Conservation (phyloP, 2,797 vertebrate species). For the Chromobotia macracanthus region DNA sequence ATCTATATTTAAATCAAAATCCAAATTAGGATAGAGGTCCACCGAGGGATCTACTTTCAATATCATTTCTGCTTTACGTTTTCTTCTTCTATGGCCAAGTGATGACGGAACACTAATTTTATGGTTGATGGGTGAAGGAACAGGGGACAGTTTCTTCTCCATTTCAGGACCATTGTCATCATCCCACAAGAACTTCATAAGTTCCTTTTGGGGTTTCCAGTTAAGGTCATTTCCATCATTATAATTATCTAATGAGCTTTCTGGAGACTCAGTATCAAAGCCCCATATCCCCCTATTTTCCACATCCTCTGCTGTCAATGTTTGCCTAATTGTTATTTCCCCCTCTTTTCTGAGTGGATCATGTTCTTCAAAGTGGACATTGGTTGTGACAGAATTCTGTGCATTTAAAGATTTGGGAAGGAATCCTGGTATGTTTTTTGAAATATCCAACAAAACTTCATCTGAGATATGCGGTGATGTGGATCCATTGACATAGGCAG, state of each 20-base stretch:
- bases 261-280: slow-evolving; percentile 84
- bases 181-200: slow-evolving; percentile 90
- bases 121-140: slow-evolving; percentile 69
- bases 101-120: slow-evolving; percentile 77
- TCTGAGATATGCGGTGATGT: slow-evolving; percentile 81
- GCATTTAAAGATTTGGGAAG: slow-evolving; percentile 82
- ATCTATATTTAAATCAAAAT: slow-evolving; percentile 70
- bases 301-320: slow-evolving; percentile 87
- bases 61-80: slow-evolving; percentile 96
- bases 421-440: slow-evolving; percentile 82
- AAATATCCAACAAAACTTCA: slow-evolving; percentile 77
- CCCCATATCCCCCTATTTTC: slow-evolving; percentile 83
- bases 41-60: slow-evolving; percentile 93
- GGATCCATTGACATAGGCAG: slow-evolving; percentile 91
- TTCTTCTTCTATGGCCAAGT: slow-evolving; percentile 84
- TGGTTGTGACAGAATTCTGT: slow-evolving; percentile 79
- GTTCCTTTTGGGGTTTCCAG: slow-evolving; percentile 93
- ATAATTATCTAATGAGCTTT: slow-evolving; percentile 87
- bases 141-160: slow-evolving; percentile 75
- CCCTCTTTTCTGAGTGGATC: slow-evolving; percentile 82
- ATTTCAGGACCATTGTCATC: slow-evolving; percentile 81
- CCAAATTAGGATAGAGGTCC: slow-evolving; percentile 79
- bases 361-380: slow-evolving; percentile 77
- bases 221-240: slow-evolving; percentile 77
- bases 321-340: slow-evolving; percentile 89